A percentile compares a stretch with the other conserved stretches of the same genome.
Evolutionary conservation across 2,888 invertebrate genomes (phyloP).

Genomic region (Cheilosia vulpina): DNA sequence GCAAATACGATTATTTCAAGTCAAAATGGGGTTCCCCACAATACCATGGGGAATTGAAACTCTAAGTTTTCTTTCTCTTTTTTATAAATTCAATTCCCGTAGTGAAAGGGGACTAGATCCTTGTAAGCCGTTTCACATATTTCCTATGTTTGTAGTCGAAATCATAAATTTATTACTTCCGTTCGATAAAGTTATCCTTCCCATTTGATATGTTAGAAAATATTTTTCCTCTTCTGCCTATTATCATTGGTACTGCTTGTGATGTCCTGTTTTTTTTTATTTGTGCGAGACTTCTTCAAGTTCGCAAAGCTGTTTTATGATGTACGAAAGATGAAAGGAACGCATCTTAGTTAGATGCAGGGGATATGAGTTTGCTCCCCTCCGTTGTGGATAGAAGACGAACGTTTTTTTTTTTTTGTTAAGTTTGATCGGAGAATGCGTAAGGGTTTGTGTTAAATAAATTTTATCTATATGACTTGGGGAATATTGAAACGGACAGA

Average conservation of each 20-base stretch:
- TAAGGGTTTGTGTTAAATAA: constrained; percentile 34
- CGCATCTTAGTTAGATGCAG: constrained; percentile 12
- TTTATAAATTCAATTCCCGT: constrained; percentile 36
- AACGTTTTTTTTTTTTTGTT: constrained; percentile 28
- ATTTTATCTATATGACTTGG: constrained; percentile 47
- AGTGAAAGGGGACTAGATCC: constrained; percentile 17
- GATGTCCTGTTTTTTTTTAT: constrained; percentile 47
- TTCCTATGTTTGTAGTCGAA: constrained; percentile 6
- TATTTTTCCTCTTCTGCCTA: constrained; percentile 9
- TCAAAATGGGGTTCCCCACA: constrained; percentile 7
- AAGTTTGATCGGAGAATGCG: constrained; percentile 18
- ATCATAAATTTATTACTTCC: constrained; percentile 71
- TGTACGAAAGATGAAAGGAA: constrained; percentile 47
- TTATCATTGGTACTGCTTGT: constrained; percentile 32
- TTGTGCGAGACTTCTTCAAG: not conserved
- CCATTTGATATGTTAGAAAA: constrained; percentile 41
- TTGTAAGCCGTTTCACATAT: not conserved
- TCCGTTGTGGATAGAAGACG: not conserved
- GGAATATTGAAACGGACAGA: constrained; percentile 11
- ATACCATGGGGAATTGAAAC: constrained; percentile 11
- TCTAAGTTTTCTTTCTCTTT: constrained; percentile 20
- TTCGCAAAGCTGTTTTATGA: constrained; percentile 34
- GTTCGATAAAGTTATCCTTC: constrained; percentile 59
- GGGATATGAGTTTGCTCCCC: constrained; percentile 12
- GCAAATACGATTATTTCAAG: constrained; percentile 39